Percentiles rank a stretch among this genome's conserved stretches.
phyloP scores from a whole-genome alignment of 2,797 vertebrate species.

The Sandelia bainsii region DNA sequence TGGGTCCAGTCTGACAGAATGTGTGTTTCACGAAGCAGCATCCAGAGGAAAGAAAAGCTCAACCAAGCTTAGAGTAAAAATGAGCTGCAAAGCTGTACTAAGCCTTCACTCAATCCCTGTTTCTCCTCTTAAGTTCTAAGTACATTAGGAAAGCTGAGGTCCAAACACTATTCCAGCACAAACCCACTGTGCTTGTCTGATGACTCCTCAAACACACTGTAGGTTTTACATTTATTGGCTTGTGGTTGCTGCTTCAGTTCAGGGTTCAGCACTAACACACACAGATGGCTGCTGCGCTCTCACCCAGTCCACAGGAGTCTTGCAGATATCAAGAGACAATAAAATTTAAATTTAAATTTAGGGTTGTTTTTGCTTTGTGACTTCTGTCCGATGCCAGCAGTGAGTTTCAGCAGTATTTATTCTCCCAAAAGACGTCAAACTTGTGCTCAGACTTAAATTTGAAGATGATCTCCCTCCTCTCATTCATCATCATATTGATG shows the following conservation, averaged over 20 bases:
- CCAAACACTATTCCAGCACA: constrained; percentile 21
- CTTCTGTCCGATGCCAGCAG: constrained; percentile 10
- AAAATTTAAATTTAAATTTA: not conserved
- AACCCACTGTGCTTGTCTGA: constrained; percentile 6
- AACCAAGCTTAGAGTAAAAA: constrained; percentile 41
- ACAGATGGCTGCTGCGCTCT: not conserved
- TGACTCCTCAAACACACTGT: constrained; percentile 9
- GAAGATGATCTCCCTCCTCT: constrained; percentile 24
- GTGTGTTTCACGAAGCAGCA: constrained; percentile 33
- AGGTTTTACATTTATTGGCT: constrained; percentile 14
- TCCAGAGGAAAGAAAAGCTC: constrained; percentile 50
- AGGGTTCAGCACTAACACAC: not conserved
- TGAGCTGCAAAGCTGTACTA: constrained; percentile 40
- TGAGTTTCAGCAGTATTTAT: constrained; percentile 8
- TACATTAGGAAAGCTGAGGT: constrained; percentile 41
- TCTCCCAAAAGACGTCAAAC: constrained; percentile 14
- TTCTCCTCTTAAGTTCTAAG: constrained; percentile 47
- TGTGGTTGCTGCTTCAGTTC: not conserved
- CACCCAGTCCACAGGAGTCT: not conserved
- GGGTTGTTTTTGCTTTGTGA: constrained; percentile 16
- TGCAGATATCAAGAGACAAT: not conserved
- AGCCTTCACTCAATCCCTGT: constrained; percentile 48
- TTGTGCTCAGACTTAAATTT: constrained; percentile 19
- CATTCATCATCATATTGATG: constrained; percentile 51
- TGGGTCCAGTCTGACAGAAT: constrained; percentile 30